phyloP scores from a whole-genome alignment of 2,888 invertebrate species.

The Acleris literana region DNA sequence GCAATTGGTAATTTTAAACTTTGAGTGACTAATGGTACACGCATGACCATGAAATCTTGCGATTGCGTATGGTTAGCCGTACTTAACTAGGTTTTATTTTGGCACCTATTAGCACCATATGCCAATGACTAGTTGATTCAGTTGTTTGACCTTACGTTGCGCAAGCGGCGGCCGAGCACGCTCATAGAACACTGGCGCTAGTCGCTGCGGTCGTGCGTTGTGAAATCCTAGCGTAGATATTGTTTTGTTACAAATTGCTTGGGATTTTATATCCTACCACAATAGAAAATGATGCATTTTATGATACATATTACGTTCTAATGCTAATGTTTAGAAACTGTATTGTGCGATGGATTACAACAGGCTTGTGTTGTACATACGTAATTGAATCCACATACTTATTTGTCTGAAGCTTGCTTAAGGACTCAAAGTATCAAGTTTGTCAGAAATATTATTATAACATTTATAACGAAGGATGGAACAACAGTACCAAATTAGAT shows the following conservation, averaged over 20 bases:
- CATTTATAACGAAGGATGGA: not conserved
- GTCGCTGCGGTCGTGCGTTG: slow-evolving; percentile 39
- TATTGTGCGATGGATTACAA: slow-evolving; percentile 12
- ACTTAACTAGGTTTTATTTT: slow-evolving; percentile 23
- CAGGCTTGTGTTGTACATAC: slow-evolving; percentile 3
- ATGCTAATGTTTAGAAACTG: slow-evolving; percentile 22
- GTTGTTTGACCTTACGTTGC: slow-evolving; percentile 36
- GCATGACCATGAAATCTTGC: slow-evolving; percentile 13
- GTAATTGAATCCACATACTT: not conserved
- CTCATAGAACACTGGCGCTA: slow-evolving; percentile 24
- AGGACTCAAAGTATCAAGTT: not conserved
- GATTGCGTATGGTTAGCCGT: slow-evolving; percentile 1
- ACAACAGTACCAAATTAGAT: too few relatives aligned
- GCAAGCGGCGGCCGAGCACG: slow-evolving; percentile 34
- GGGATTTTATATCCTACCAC: slow-evolving; percentile 41
- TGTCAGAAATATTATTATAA: not conserved
- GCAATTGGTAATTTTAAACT: not conserved
- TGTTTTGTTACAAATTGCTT: slow-evolving; percentile 46
- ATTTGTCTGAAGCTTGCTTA: not conserved
- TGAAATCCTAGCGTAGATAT: slow-evolving; percentile 48
- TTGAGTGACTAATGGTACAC: not conserved
- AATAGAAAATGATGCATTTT: slow-evolving; percentile 36
- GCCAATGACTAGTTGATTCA: slow-evolving; percentile 30
- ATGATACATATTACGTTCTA: slow-evolving; percentile 26
- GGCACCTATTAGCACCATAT: slow-evolving; percentile 30